These are phyloP conservation scores for Sibirionetta formosa DNA, from an alignment of 2,797 vertebrate species.

Conservation along the genomic window DNA sequence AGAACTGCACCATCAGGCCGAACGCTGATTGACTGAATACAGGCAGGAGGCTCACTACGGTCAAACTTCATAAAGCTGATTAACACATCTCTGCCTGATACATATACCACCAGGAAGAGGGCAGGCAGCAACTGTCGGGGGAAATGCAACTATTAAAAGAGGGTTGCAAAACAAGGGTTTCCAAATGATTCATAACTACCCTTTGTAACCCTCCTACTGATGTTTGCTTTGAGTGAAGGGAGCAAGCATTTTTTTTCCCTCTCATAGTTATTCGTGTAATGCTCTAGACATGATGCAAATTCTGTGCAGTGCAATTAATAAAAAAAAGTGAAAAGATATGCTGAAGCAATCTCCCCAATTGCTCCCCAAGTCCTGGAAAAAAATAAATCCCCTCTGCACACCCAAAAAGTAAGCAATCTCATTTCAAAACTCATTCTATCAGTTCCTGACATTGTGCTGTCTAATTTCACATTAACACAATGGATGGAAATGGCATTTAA, in stretches of 20 bases:
- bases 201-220: slow-evolving; percentile 22
- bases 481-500: neutral
- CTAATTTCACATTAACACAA: neutral
- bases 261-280: neutral
- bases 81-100: slow-evolving; percentile 46
- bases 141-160: slow-evolving; percentile 31
- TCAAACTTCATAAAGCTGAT: slow-evolving; percentile 59
- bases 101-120: neutral
- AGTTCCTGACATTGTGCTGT: slow-evolving; percentile 62
- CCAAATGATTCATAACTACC: slow-evolving; percentile 40
- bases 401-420: slow-evolving; percentile 64
- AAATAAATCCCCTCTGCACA: neutral
- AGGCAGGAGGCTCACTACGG: neutral
- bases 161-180: slow-evolving; percentile 22
- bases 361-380: neutral
- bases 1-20: slow-evolving; percentile 31
- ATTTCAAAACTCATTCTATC: slow-evolving; percentile 65
- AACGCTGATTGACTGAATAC: neutral
- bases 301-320: neutral
- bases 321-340: neutral
- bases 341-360: neutral
- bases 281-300: neutral
- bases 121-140: neutral
- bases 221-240: neutral
- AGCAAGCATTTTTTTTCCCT: neutral